Evolutionary conservation across 1,140 invertebrate species (phyloP).

Genomic region (Calephelis nemesis): DNA sequence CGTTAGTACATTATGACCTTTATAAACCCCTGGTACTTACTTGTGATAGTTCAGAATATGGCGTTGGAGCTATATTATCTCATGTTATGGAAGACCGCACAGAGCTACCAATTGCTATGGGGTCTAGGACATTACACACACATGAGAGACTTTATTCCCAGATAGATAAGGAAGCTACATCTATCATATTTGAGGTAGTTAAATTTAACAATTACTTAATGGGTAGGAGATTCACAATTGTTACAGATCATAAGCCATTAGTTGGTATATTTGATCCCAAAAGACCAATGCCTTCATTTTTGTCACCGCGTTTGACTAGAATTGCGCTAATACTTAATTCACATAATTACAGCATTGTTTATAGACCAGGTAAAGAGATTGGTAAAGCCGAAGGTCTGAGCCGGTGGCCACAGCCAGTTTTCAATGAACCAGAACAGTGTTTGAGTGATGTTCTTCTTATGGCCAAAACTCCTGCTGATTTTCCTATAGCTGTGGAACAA

Average conservation of each 20-base stretch:
- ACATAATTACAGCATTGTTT: conserved; percentile 27
- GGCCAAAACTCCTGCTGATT: conserved; percentile 32
- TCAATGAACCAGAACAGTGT: conserved; percentile 28
- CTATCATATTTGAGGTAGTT: conserved; percentile 63
- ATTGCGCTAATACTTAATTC: conserved; percentile 35
- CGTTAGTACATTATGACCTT: conserved; percentile 50
- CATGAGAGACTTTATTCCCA: conserved; percentile 41
- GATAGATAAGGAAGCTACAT: conserved; percentile 64
- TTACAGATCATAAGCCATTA: conserved; percentile 73
- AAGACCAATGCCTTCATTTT: conserved; percentile 45
- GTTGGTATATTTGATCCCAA: conserved; percentile 60
- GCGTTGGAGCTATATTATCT: conserved; percentile 63
- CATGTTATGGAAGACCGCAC: conserved; percentile 41
- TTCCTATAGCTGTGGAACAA: conserved; percentile 31
- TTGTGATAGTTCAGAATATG: conserved; percentile 70
- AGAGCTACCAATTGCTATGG: conserved; percentile 69
- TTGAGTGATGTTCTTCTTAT: conserved; percentile 32
- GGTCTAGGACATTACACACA: conserved; percentile 46
- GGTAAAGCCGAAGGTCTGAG: conserved; percentile 42
- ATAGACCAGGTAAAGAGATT: conserved; percentile 41
- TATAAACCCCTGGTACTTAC: conserved; percentile 39
- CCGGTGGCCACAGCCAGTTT: conserved; percentile 38
- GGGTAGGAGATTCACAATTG: conserved; percentile 32
- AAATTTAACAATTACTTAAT: conserved; percentile 64
- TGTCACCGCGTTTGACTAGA: conserved; percentile 41